phyloP scores from a whole-genome alignment of 2,797 vertebrate genomes.

The Alosa sapidissima region DNA sequence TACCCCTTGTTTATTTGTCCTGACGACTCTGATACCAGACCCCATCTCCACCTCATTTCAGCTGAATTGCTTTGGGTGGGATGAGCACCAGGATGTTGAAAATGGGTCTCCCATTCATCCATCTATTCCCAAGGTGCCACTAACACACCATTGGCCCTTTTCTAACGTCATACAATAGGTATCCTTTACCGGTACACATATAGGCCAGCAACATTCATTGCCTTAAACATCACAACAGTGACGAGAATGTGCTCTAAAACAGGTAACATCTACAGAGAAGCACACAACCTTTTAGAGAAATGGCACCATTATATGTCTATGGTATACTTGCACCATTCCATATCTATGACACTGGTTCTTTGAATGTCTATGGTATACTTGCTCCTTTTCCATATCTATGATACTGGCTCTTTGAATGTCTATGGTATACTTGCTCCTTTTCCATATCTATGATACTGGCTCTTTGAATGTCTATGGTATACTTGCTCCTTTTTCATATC shows the following conservation, averaged over 20 bases:
- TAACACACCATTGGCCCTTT: not conserved
- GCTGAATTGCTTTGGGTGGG: not conserved
- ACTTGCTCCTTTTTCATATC: not conserved
- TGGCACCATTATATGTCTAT: not conserved
- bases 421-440: not conserved
- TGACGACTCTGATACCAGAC: not conserved
- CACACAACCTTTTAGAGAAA: not conserved
- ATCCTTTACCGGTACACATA: not conserved
- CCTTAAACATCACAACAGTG: not conserved
- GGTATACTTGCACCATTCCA: too few species aligned
- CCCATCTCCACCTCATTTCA: slow-evolving; percentile 1
- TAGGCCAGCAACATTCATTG: not conserved
- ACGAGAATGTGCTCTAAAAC: not conserved
- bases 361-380: not conserved
- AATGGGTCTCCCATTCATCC: not conserved
- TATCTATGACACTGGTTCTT: not conserved
- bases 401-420: not conserved
- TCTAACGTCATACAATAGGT: not conserved
- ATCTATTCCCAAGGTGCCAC: not conserved
- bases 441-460: not conserved
- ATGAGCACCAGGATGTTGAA: not conserved
- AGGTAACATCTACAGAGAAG: not conserved
- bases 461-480: too few species aligned
- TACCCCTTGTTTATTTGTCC: not conserved
- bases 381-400: not conserved